Conservation (phyloP, 1,140 invertebrate species). For the Neoseiulus cucumeris region DNA sequence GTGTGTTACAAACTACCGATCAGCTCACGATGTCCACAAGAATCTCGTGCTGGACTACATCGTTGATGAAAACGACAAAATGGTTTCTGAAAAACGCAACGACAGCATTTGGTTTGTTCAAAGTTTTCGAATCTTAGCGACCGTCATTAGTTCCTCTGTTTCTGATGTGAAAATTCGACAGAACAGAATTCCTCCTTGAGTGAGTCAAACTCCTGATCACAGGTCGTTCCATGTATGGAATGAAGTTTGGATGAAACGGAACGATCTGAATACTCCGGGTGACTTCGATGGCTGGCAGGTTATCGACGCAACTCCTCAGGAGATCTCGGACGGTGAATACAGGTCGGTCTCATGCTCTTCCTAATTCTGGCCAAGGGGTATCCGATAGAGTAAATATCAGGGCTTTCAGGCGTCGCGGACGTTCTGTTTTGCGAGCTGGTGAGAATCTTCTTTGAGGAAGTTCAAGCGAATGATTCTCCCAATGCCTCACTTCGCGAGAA, state of each 20-base stretch:
- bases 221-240: slow-evolving; percentile 90
- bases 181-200: neutral
- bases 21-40: slow-evolving; percentile 51
- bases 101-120: slow-evolving; percentile 4
- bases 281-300: slow-evolving; percentile 63
- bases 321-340: slow-evolving; percentile 38
- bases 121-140: too few relatives aligned
- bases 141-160: too few relatives aligned
- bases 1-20: slow-evolving; percentile 47
- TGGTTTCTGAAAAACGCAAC: slow-evolving; percentile 16
- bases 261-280: slow-evolving; percentile 44
- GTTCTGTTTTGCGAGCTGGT: too few relatives aligned
- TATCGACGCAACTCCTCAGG: slow-evolving; percentile 80
- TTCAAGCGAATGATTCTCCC: too few relatives aligned
- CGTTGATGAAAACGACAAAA: slow-evolving; percentile 38
- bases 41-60: slow-evolving; percentile 51
- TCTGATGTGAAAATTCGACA: too few relatives aligned
- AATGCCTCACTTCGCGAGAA: too few relatives aligned
- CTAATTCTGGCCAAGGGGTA: too few relatives aligned
- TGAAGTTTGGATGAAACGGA: slow-evolving; percentile 73
- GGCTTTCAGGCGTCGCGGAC: too few relatives aligned
- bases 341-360: too few relatives aligned
- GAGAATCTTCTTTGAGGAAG: too few relatives aligned
- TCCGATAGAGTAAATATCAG: too few relatives aligned
- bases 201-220: neutral